Evolutionary conservation across 1,140 invertebrate genomes (phyloP), one percentile per base, ranked within the genome.

Genomic region (Ylistrum balloti): DNA sequence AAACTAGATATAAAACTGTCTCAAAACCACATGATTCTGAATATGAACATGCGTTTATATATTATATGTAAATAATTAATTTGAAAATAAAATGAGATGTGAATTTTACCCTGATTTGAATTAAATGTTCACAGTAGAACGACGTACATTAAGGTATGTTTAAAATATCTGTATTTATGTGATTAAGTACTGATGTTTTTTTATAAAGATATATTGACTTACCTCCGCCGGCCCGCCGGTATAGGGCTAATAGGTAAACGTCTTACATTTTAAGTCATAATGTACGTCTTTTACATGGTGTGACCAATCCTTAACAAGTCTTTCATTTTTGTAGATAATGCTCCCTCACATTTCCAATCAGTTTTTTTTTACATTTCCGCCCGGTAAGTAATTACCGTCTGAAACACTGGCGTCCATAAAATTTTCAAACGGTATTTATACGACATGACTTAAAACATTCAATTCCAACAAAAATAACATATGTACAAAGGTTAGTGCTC

Each of bases 361-460:
- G 22, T 48, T n/a, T n/a, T n/a, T n/a, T n/a, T 74, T 74, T 74
- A 74, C 56, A 74, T 74, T 74, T 74, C 56, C 56, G 22, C n/a
- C 28, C 5, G 56, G n/a, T 74, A 74, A 74, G 28, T n/a, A n/a
- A 74, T n/a, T 74, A 28, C 56, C n/a, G 5, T 74, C 56, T 74
- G n/a, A 74, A 74, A 74, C 56, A 74, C 41, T 74, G 56, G 56
- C 56, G 56, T 28, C 56, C 56, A 28, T 28, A 74, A n/a, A n/a
- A 48, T 48, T 5, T 22, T 28, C n/a, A 28, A 74, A 28, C 0
- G 13, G 56, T 74, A 74, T 28, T 74, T 28, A 74, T 74, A 74
- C 17, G 56, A 74, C 56, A 74, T 74, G 56, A 28, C 56, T 2
- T 28, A 28, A 74, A n/a, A 74, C 5, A 74, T 5, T 17, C 22